phyloP scores from a whole-genome alignment of 2,797 vertebrate species.

The Sciurus vulgaris region DNA sequence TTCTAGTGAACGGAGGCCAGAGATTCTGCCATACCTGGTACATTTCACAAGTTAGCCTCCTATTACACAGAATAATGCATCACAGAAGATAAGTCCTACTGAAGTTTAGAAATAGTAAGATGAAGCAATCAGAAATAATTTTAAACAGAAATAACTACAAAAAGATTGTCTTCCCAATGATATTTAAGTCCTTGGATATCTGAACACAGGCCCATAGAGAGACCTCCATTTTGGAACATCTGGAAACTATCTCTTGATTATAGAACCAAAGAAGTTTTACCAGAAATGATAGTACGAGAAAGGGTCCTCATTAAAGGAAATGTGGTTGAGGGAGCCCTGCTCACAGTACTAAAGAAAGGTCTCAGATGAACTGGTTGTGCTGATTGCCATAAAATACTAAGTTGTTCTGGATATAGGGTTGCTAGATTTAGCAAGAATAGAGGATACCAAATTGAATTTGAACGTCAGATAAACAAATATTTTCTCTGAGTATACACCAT shows the following conservation, averaged over 20 bases:
- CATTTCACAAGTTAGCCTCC: background rate
- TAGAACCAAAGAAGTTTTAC: background rate
- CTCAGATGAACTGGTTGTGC: too few species aligned
- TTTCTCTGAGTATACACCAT: background rate
- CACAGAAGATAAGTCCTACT: background rate
- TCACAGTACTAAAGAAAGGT: background rate
- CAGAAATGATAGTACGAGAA: background rate
- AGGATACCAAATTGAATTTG: background rate
- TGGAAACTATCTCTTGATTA: background rate
- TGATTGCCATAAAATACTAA: rapidly evolving
- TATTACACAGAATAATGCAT: background rate
- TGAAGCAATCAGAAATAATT: background rate
- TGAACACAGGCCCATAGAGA: background rate
- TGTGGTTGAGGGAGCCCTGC: background rate
- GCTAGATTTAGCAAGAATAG: background rate
- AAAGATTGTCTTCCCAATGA: too few species aligned
- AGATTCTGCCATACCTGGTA: background rate
- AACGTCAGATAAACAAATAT: background rate
- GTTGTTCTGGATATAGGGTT: too few species aligned
- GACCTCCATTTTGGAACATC: background rate
- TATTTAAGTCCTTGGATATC: background rate
- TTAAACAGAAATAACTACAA: background rate
- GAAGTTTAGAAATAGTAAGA: background rate
- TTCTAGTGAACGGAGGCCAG: background rate
- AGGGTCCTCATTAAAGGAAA: background rate